Evolutionary conservation across 92 coral and sea anemone species (phyloP).

Genomic region (Diadumene lineata): DNA sequence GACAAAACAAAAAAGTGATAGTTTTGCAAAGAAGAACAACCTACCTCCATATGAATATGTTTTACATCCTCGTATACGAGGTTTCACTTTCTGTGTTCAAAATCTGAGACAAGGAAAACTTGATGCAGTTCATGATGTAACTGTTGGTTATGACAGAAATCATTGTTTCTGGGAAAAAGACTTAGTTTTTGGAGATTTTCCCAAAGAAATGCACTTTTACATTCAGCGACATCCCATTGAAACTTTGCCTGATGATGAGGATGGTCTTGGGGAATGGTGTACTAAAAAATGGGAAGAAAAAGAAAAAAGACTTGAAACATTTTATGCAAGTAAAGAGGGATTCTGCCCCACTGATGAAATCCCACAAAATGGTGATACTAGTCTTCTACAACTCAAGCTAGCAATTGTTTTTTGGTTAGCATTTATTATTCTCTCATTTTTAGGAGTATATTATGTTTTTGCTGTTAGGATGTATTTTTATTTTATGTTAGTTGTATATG

Average conservation of each 20-base stretch:
- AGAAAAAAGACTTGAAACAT: slow-evolving; percentile 66
- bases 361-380: slow-evolving; percentile 24
- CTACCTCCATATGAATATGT: slow-evolving; percentile 79
- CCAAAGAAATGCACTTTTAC: slow-evolving; percentile 88
- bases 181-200: slow-evolving; percentile 72
- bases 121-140: slow-evolving; percentile 87
- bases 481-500: slow-evolving; percentile 27
- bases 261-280: slow-evolving; percentile 90
- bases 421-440: slow-evolving; percentile 34
- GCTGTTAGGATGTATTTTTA: slow-evolving; percentile 73
- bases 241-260: slow-evolving; percentile 57
- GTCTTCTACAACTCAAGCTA: slow-evolving; percentile 40
- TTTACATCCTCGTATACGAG: slow-evolving; percentile 93
- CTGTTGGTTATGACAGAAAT: slow-evolving; percentile 80
- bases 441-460: slow-evolving; percentile 41
- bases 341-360: slow-evolving; percentile 53
- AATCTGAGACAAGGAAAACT: slow-evolving; percentile 71
- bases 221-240: slow-evolving; percentile 71
- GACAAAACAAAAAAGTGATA: slow-evolving; percentile 69
- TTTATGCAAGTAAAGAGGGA: slow-evolving; percentile 56
- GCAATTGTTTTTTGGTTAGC: slow-evolving; percentile 65
- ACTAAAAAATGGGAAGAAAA: slow-evolving; percentile 78
- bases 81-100: slow-evolving; percentile 83
- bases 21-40: slow-evolving; percentile 86
- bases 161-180: slow-evolving; percentile 75